Evolutionary conservation across 1,140 invertebrate genomes (phyloP).

Genomic region (Nixonia krombeini): DNA sequence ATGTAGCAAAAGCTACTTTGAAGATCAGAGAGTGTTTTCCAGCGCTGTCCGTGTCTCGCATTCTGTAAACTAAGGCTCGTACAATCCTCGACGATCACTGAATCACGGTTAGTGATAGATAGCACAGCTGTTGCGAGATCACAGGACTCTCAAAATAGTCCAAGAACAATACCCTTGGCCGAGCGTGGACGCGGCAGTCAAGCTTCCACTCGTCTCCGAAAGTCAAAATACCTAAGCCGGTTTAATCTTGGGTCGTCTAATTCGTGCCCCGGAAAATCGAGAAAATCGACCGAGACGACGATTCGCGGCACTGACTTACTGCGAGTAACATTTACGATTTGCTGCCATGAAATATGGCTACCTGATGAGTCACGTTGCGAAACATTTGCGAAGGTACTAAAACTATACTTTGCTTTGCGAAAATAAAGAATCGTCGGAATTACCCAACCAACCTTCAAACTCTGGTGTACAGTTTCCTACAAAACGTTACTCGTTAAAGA

Average conservation of each 20-base stretch:
- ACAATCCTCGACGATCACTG: conserved; percentile 58
- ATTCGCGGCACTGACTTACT: conserved; percentile 24
- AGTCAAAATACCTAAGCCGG: conserved; percentile 25
- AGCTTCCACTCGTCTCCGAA: conserved; percentile 9
- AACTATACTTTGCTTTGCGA: conserved; percentile 15
- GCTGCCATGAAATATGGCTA: conserved; percentile 38
- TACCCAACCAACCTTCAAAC: no score
- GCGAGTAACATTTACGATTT: conserved; percentile 42
- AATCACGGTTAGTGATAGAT: conserved; percentile 70
- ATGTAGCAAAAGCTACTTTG: conserved; percentile 41
- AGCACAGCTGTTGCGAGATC: conserved; percentile 67
- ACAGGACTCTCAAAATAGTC: conserved; percentile 67
- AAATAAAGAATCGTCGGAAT: conserved; percentile 11
- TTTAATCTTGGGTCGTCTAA: conserved; percentile 33
- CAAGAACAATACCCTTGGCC: conserved; percentile 40
- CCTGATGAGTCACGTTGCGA: conserved; percentile 43
- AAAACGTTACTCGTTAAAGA: no score
- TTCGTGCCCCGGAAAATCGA: conserved; percentile 27
- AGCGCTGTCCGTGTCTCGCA: conserved; percentile 6
- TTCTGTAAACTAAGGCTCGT: conserved; percentile 32
- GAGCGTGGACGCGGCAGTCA: conserved; percentile 11
- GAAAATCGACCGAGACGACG: conserved; percentile 28
- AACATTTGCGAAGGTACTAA: conserved; percentile 39
- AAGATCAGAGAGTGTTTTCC: conserved; percentile 57
- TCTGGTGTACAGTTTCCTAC: no score